phyloP scores from a whole-genome alignment of 2,888 invertebrate species.

The Polymixis lichenea region DNA sequence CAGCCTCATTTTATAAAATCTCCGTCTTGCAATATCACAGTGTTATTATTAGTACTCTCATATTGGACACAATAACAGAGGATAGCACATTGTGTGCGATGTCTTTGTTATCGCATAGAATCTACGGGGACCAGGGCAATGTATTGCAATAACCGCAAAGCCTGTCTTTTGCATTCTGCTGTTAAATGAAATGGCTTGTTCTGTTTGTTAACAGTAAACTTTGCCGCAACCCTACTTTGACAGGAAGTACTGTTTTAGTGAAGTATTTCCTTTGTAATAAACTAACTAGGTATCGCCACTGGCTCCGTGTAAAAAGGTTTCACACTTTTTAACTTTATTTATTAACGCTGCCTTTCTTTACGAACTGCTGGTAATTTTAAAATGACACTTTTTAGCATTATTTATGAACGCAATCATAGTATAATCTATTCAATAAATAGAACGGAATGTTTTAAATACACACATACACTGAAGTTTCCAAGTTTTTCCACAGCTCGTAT shows the following conservation, averaged over 20 bases:
- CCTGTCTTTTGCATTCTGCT: slow-evolving; percentile 65
- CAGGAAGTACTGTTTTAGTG: slow-evolving; percentile 59
- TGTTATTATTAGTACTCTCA: slow-evolving; percentile 51
- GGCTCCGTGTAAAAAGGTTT: slow-evolving; percentile 52
- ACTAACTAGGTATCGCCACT: slow-evolving; percentile 56
- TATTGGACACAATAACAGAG: slow-evolving; percentile 57
- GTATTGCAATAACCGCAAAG: slow-evolving; percentile 68
- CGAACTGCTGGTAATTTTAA: slow-evolving; percentile 40
- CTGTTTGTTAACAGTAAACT: slow-evolving; percentile 65
- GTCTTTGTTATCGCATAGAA: slow-evolving; percentile 64
- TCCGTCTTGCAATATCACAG: slow-evolving; percentile 38
- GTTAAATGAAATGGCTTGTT: slow-evolving; percentile 70
- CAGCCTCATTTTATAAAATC: slow-evolving; percentile 36
- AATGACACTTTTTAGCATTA: slow-evolving; percentile 30
- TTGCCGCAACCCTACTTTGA: slow-evolving; percentile 47
- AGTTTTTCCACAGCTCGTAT: slow-evolving; percentile 27
- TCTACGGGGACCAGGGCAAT: slow-evolving; percentile 54
- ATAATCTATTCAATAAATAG: slow-evolving; percentile 18
- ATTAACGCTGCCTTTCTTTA: slow-evolving; percentile 41
- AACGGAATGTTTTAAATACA: slow-evolving; percentile 26
- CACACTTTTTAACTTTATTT: slow-evolving; percentile 52
- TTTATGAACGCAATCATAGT: slow-evolving; percentile 4
- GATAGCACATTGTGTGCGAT: slow-evolving; percentile 55
- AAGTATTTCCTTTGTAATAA: slow-evolving; percentile 61
- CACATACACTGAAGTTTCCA: background rate